Conservation (phyloP, 2,888 invertebrate species). For the Margaritifera margaritifera region DNA sequence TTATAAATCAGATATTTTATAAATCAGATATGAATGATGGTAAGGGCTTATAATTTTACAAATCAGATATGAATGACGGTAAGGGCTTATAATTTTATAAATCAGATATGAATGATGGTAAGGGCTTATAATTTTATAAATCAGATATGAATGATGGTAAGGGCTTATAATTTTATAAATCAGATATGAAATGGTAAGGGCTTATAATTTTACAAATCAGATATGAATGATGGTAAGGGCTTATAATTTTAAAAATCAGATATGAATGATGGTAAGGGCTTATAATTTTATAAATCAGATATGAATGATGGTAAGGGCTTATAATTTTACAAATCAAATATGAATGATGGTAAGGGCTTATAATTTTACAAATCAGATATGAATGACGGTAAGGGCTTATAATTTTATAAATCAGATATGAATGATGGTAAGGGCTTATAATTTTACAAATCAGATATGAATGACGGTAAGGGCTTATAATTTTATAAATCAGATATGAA, state of each 20-base stretch:
- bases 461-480: slow-evolving; percentile 19
- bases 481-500: slow-evolving; percentile 15
- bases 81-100: slow-evolving; percentile 1
- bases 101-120: slow-evolving; percentile 27
- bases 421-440: slow-evolving; percentile 20
- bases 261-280: slow-evolving; percentile 24
- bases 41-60: slow-evolving; percentile 4
- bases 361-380: slow-evolving; percentile 13
- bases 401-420: slow-evolving; percentile 12
- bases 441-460: slow-evolving; percentile 13
- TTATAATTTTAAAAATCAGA: slow-evolving; percentile 7
- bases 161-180: not conserved
- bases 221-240: slow-evolving; percentile 25
- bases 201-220: slow-evolving; percentile 6
- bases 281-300: slow-evolving; percentile 7
- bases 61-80: slow-evolving; percentile 27
- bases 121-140: not conserved
- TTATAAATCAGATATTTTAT: not conserved
- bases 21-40: slow-evolving; percentile 32
- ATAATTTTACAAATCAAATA: slow-evolving; percentile 11
- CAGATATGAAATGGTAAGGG: slow-evolving; percentile 26
- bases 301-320: slow-evolving; percentile 24
- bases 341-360: slow-evolving; percentile 22
- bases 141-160: slow-evolving; percentile 28
- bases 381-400: slow-evolving; percentile 19